Evolutionary conservation across 1,140 invertebrate genomes (phyloP).

Genomic region (Zeugodacus cucurbitae): DNA sequence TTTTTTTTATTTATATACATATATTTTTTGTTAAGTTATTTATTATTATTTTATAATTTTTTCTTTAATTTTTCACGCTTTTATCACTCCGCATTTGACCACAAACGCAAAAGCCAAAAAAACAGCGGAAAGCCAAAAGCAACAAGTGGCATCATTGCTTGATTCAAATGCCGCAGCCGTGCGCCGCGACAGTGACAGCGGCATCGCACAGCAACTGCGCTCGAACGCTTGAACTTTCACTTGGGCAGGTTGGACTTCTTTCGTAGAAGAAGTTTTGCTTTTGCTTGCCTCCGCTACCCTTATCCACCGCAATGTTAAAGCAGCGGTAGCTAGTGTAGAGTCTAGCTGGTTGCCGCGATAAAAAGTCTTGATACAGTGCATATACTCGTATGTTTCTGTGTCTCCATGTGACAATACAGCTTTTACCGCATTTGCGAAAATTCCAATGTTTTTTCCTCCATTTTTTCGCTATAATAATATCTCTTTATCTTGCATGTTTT

Average conservation of each 20-base stretch:
- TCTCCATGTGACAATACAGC: background rate
- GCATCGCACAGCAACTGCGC: background rate
- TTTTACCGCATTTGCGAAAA: constrained; percentile 29
- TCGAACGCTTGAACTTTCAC: constrained; percentile 21
- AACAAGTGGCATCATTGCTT: background rate
- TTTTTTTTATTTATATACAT: too few species aligned
- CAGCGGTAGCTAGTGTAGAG: background rate
- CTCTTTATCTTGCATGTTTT: background rate
- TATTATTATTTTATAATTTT: background rate
- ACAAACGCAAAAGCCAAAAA: background rate
- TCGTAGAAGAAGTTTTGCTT: constrained; percentile 3
- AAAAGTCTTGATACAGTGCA: background rate
- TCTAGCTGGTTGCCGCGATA: background rate
- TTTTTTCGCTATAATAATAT: background rate
- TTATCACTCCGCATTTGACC: background rate
- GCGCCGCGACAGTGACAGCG: background rate
- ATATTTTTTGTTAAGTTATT: too few species aligned
- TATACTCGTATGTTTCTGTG: background rate
- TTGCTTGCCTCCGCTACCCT: background rate
- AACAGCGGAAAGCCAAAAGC: background rate
- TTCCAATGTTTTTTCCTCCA: background rate
- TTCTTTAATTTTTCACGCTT: background rate
- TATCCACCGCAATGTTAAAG: background rate
- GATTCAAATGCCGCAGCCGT: background rate
- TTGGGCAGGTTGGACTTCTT: constrained; percentile 30